Evolutionary conservation across 2,888 invertebrate species (phyloP), one percentile per base, ranked within the genome.

Genomic region (Callimorpha dominula): DNA sequence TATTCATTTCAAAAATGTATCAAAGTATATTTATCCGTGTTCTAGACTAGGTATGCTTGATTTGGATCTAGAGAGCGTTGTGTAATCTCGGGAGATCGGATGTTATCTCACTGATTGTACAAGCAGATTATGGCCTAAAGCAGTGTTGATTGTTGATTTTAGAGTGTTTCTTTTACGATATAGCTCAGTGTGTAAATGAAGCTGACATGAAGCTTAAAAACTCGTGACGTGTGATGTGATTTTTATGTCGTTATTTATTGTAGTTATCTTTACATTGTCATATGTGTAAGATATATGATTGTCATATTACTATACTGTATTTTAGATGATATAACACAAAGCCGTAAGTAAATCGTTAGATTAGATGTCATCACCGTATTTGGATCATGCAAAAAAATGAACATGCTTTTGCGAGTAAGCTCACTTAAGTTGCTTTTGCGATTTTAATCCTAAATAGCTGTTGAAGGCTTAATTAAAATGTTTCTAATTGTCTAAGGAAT

Each of bases 81-180:
- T 85, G 82, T 80, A 78, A 72, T 81, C 8, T 46, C 8, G 0
- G 9, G 69, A 75, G 73, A 82, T 81, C 74, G 74, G 68, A 72
- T 65, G 66, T 79, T 82, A 82, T 81, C 76, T 81, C 54, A 49
- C 49, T 62, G 40, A 60, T 80, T 82, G 67, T 74, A 72, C 65
- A 66, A 75, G 60, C 69, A 83, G 82, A 84, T 82, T 82, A 83
- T 63, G 72, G 74, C 76, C 78, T 40, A 70, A 71, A 67, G 72
- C 72, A 68, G 63, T 71, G 81, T 81, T 82, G 54, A 75, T 74
- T 73, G 81, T 80, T 82, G 50, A 76, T 74, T 74, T 79, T 66
- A 82, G 78, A 78, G 81, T 78, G 80, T 81, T 73, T 74, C 79
- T 77, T 70, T 74, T 76, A 73, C 70, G 67, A 65, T 71, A 65